Conservation (phyloP, 1,140 invertebrate species). For the Leptestheria dahalacensis region DNA sequence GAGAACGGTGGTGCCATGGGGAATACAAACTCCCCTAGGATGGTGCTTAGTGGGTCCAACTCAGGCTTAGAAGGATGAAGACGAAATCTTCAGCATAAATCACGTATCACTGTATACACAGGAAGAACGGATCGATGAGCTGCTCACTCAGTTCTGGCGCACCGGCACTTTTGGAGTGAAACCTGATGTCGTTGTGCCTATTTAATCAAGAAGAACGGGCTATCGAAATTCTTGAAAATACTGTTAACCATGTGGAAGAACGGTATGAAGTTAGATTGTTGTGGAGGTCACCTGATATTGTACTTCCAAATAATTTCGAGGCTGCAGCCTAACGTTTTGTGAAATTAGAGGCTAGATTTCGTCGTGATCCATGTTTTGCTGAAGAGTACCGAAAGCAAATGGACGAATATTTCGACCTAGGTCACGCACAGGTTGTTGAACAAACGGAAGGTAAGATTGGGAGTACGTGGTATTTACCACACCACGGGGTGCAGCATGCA, state of each 20-base stretch:
- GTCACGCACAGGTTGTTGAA: not conserved
- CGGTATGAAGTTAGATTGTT: slow-evolving; percentile 6
- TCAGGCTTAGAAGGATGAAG: not conserved
- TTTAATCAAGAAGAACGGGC: not conserved
- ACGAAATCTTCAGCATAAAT: not conserved
- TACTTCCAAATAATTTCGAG: not conserved
- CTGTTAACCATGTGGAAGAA: not conserved
- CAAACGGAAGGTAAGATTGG: not conserved
- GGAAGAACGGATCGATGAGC: not conserved
- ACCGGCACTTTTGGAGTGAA: not conserved
- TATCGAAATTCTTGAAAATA: not conserved
- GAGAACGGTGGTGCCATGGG: not conserved
- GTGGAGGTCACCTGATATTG: not conserved
- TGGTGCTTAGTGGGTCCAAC: not conserved
- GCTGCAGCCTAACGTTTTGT: not conserved
- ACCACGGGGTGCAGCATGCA: not conserved
- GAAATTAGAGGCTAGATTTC: not conserved
- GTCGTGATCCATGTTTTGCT: not conserved
- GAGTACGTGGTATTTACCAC: slow-evolving; percentile 8
- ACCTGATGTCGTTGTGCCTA: not conserved
- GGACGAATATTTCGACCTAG: slow-evolving; percentile 2
- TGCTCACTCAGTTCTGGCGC: not conserved
- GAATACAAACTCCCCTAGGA: not conserved
- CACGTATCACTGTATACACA: not conserved
- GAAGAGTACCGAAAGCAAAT: not conserved